phyloP scores from a whole-genome alignment of 2,797 vertebrate species.

The Hyperoplus lanceolatus region DNA sequence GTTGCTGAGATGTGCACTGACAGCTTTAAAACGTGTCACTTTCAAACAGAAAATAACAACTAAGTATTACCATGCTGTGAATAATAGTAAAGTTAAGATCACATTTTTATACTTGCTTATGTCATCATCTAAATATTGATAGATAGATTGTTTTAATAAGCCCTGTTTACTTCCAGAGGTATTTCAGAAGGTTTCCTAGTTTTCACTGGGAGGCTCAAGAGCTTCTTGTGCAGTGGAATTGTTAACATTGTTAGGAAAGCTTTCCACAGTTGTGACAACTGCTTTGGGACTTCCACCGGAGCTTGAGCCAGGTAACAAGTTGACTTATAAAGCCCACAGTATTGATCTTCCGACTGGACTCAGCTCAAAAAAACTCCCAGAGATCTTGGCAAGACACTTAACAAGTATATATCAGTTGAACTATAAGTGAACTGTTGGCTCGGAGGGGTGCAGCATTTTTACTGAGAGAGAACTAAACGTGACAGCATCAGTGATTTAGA shows the following conservation, averaged over 20 bases:
- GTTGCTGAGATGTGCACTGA: background rate
- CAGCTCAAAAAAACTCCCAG: conserved; percentile 19
- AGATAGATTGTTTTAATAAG: background rate
- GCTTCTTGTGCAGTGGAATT: conserved; percentile 1
- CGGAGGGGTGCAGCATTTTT: conserved; percentile 17
- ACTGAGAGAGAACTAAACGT: conserved; percentile 16
- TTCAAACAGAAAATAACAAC: background rate
- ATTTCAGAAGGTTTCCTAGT: background rate
- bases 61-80: background rate
- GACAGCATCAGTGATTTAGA: conserved; percentile 37
- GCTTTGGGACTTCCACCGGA: conserved; percentile 25
- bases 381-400: conserved; percentile 31
- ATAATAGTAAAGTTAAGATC: background rate
- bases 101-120: background rate
- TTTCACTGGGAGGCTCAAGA: conserved; percentile 4
- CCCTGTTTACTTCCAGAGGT: background rate
- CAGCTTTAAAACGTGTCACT: background rate
- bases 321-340: conserved; percentile 36
- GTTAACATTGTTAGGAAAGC: conserved; percentile 10
- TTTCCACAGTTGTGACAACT: conserved; percentile 13
- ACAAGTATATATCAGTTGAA: conserved; percentile 48
- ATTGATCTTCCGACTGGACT: conserved; percentile 48
- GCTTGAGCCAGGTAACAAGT: conserved; percentile 38
- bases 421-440: conserved; percentile 35
- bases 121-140: background rate